Evolutionary conservation across 2,888 invertebrate genomes (phyloP).

Genomic region (Calliopum simillimum): DNA sequence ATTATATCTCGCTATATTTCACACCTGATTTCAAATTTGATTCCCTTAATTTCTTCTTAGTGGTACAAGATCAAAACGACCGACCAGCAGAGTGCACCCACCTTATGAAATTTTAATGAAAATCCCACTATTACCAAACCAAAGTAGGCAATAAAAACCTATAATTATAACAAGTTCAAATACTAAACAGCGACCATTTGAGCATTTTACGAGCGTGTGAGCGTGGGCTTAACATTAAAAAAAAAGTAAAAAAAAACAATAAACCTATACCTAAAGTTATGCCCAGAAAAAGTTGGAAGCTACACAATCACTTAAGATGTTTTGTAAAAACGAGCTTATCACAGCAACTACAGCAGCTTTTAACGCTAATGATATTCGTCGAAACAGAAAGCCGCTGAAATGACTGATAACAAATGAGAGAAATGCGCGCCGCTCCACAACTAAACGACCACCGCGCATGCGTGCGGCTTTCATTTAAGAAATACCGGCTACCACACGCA

Average conservation of each 20-base stretch:
- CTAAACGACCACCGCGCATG: slow-evolving; percentile 29
- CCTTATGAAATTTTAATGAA: slow-evolving; percentile 35
- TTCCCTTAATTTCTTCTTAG: slow-evolving; percentile 14
- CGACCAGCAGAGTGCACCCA: slow-evolving; percentile 34
- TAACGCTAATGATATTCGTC: not conserved
- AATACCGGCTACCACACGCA: not conserved
- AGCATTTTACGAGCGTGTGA: slow-evolving; percentile 21
- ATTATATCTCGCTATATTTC: slow-evolving; percentile 43
- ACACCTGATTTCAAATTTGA: slow-evolving; percentile 44
- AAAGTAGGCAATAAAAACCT: slow-evolving; percentile 43
- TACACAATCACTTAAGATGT: slow-evolving; percentile 38
- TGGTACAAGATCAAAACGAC: slow-evolving; percentile 42
- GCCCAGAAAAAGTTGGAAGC: no score
- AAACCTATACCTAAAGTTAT: not conserved
- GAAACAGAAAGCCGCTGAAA: not conserved
- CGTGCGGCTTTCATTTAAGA: not conserved
- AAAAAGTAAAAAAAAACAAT: not conserved
- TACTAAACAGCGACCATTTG: slow-evolving; percentile 3
- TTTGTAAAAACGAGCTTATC: slow-evolving; percentile 44
- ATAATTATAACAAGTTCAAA: slow-evolving; percentile 47
- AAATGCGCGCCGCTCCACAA: not conserved
- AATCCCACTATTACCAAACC: slow-evolving; percentile 12
- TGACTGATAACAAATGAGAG: not conserved
- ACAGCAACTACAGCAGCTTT: slow-evolving; percentile 6
- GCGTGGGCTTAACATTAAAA: slow-evolving; percentile 13